These are phyloP conservation scores for Lanius ludovicianus DNA, from an alignment of 2,113 vertebrate genomes.

Conservation along the genomic window DNA sequence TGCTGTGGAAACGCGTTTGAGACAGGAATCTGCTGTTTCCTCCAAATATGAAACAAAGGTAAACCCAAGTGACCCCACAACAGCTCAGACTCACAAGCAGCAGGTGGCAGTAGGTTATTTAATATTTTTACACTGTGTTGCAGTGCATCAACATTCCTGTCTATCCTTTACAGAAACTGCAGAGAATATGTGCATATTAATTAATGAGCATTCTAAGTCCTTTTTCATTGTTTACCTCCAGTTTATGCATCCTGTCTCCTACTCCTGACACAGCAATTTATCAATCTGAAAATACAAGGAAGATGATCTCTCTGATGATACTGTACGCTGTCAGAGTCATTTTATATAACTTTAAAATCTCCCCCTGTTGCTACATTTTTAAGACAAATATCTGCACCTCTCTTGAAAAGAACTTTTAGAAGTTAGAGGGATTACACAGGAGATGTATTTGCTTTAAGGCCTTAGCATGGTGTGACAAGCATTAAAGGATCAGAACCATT, in stretches of 20 bases:
- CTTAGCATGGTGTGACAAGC: accelerated
- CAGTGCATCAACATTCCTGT: background rate
- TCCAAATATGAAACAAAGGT: background rate
- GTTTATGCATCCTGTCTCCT: background rate
- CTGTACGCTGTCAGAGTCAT: accelerated
- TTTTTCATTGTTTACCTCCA: background rate
- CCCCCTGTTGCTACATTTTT: background rate
- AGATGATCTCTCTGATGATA: background rate
- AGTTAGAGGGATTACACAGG: background rate
- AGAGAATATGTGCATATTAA: background rate
- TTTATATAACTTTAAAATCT: background rate
- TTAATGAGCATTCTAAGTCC: background rate
- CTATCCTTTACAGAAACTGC: background rate
- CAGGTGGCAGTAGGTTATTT: slow-evolving; percentile 35
- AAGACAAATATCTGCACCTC: background rate
- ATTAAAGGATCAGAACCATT: background rate
- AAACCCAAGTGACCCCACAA: background rate
- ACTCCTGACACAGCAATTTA: background rate
- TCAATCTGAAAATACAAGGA: background rate
- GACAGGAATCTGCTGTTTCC: background rate
- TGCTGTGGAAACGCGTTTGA: background rate
- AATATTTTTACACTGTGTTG: background rate
- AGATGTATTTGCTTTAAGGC: background rate
- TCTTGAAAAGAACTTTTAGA: background rate
- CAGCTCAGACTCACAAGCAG: background rate